Evolutionary conservation across 2,888 invertebrate species (phyloP), one percentile per base, ranked within the genome.

Genomic region (Diloba caeruleocephala): DNA sequence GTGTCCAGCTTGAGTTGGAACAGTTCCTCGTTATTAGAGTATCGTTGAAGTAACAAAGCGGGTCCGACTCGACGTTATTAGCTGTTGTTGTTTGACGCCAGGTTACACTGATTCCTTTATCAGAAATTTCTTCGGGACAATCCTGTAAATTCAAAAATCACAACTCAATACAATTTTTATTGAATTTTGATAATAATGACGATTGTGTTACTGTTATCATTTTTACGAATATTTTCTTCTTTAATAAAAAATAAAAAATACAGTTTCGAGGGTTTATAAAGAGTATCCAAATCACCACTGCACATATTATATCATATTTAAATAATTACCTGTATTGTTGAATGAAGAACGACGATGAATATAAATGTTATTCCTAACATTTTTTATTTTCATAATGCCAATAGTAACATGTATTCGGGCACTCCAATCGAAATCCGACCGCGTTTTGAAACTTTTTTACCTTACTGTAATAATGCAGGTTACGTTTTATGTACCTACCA

Each of bases 1-100:
- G 92, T 17, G 49, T 69, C 92, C 92, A 92, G 17, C 67, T 56
- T 2, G 74, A 56, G 13, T 76, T 71, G n/a, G 82, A 81, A 62
- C 92, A 93, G 54, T 84, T 83, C 63, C 89, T 81, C 28, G 79
- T 85, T 7, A 91, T 64, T 46, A 87, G 62, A 5, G 70, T 67
- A 8, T 83, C 74, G 48, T 85, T 70, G 29, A 69, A 53, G 50
- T 87, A 86, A 57, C 92, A 92, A 2, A 81, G 67, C 6, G 91
- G 91, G 19, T 82, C 78, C 0, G 91, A 92, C 50, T 72, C 73
- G 4, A 90, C 62, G 39, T 85, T 78, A 23, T 61, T 71, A n/a
- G 79, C 83, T 28, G 71, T 54, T 1, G 72, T 37, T 36, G 82
- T 84, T 58, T 80, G 62, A 26, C 75, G 79, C 91, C 91, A 92